phyloP scores from a whole-genome alignment of 2,797 vertebrate genomes.

The Sibirionetta formosa region DNA sequence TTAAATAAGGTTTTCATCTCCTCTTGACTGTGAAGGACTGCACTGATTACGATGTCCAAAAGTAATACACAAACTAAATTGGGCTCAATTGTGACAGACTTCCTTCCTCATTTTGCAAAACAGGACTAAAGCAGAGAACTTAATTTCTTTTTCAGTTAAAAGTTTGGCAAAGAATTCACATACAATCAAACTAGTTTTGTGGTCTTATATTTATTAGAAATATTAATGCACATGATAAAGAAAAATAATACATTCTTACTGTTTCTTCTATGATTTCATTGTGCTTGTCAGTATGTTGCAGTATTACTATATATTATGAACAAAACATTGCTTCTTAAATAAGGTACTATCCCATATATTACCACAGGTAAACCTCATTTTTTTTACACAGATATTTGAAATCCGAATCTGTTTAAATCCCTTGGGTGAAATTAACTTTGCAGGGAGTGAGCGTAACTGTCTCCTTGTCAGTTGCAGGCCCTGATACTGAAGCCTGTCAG shows the following conservation, averaged over 20 bases:
- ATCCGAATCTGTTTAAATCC: background rate
- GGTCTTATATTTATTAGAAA: background rate
- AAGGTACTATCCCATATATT: background rate
- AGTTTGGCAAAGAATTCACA: background rate
- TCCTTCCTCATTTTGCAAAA: background rate
- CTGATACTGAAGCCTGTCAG: background rate
- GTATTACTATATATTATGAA: background rate
- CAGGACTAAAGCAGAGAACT: background rate
- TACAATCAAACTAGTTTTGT: background rate
- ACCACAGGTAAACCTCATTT: background rate
- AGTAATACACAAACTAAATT: conserved; percentile 16
- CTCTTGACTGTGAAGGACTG: conserved; percentile 4
- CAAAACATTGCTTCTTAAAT: background rate
- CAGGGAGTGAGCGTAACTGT: background rate
- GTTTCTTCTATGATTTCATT: background rate
- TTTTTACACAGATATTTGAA: conserved; percentile 26
- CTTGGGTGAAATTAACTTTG: background rate
- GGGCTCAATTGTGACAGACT: background rate
- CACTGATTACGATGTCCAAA: background rate
- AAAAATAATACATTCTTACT: background rate
- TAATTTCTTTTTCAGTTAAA: background rate
- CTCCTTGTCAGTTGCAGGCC: accelerated
- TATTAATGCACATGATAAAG: background rate
- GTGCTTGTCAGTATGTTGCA: background rate
- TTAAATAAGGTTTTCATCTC: conserved; percentile 12